Base-by-base conservation (phyloP, 1,140 invertebrate genomes). In the Caenorhabditis briggsae region DNA sequence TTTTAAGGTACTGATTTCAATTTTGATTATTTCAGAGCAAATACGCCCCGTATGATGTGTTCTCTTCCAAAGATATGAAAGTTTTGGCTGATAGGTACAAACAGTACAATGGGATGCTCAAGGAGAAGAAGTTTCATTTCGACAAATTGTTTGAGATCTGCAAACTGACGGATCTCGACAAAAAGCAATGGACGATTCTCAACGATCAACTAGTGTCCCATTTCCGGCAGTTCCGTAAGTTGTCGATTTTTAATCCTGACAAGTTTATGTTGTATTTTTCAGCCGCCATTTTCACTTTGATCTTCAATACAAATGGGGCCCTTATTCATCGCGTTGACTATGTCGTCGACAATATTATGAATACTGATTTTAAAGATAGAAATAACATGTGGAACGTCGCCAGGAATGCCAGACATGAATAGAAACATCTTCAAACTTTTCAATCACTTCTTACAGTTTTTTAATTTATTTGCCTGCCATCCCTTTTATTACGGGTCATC, bases 211-310 rank as follows among this genome's bases (percentile, higher is more conserved):
- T 78, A 7, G 70, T 50, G 5, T 9, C 70, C 16, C 70, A 78
- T 14, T 78, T 78, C 70, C 50, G 18, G 53, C 46, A 78, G 9
- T 78, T 78, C 14, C 70, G 70, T 78, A 50, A 20, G 70, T 53
- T 11, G 33, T 33, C 33, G 33, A 33, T 33, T 33, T 25, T 20
- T 11, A 25, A 5, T 46, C 7, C 18, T 46, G 1, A 70, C 5
- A 18, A 58, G 6, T 18, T 2, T 58, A 1, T 5, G 23, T 61
- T 25, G 8, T 25, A 25, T n/a, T 61, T 61, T 61, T 61, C 59
- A 61, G 59, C 59, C 23, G 11, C 59, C 59, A 61, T 61, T 23
- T 61, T 33, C 23, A 8, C 7, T 12, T 12, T 61, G 9, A 61
- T 61, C 9, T 61, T 61, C 23, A 23, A 61, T 14, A 6, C 8